A percentile compares a stretch with the other conserved stretches of the same genome.
phyloP scores from a whole-genome alignment of 2,113 vertebrate species.

The Grammomys surdaster region DNA sequence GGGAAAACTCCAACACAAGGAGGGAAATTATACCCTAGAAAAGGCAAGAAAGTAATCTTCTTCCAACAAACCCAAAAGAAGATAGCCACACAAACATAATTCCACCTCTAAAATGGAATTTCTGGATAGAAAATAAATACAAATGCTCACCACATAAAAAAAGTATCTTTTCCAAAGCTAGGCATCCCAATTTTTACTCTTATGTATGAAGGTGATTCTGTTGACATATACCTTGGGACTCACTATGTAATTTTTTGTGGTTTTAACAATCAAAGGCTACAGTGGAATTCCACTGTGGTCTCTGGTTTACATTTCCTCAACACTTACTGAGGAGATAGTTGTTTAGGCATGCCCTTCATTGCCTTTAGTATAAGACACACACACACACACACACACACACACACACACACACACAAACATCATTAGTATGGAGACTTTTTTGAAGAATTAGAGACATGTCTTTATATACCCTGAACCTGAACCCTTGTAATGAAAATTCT shows the following conservation, averaged over 20 bases:
- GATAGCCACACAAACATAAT: too few species aligned
- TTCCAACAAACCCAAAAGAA: too few species aligned
- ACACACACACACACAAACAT: not conserved
- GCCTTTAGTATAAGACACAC: not conserved
- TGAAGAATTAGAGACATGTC: constrained; percentile 53
- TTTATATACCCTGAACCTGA: constrained; percentile 66
- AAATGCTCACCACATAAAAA: not conserved
- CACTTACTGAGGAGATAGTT: not conserved
- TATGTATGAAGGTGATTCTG: not conserved
- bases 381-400: too few species aligned
- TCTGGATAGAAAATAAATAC: not conserved
- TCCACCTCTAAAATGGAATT: not conserved
- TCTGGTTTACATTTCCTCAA: constrained; percentile 41
- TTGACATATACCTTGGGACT: not conserved
- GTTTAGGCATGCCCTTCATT: constrained; percentile 23
- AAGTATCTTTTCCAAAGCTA: not conserved
- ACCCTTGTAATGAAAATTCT: constrained; percentile 70
- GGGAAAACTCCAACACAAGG: too few species aligned
- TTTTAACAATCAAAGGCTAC: not conserved
- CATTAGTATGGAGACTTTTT: constrained; percentile 13
- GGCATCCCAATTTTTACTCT: not conserved
- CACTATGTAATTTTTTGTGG: not conserved
- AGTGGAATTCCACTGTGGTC: not conserved
- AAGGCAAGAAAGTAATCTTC: too few species aligned
- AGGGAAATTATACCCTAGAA: too few species aligned